Conservation (phyloP, 2,797 vertebrate genomes). For the Fratercula arctica region DNA sequence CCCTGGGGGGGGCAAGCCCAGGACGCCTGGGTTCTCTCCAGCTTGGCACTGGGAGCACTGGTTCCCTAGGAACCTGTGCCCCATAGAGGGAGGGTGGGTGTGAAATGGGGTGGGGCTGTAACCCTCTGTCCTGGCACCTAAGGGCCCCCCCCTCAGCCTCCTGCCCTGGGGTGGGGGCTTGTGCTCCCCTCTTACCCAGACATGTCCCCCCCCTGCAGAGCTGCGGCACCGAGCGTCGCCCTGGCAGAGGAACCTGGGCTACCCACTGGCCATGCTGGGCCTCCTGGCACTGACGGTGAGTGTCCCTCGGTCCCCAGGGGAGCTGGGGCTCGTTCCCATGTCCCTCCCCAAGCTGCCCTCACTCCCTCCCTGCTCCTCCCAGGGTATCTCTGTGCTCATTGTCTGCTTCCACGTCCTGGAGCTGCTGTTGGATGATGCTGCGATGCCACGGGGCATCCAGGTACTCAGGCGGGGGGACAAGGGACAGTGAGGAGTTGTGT, state of each 20-base stretch:
- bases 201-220: conserved; percentile 75
- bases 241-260: conserved; percentile 96
- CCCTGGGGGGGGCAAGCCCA: neutral
- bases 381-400: conserved; percentile 93
- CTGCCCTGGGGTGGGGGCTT: neutral
- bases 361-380: neutral
- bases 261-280: conserved; percentile 92
- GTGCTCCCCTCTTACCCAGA: neutral
- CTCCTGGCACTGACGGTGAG: conserved; percentile 90
- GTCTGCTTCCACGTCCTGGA: conserved; percentile 95
- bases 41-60: neutral
- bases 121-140: neutral
- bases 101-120: neutral
- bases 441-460: conserved; percentile 95
- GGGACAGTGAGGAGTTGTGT: rapidly evolving
- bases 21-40: neutral
- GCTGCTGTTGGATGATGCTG: conserved; percentile 92
- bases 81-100: neutral
- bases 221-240: conserved; percentile 88
- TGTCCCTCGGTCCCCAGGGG: neutral
- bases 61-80: neutral
- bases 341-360: rapidly evolving
- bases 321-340: rapidly evolving
- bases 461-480: conserved; percentile 33
- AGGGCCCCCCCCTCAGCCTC: neutral